A percentile compares a stretch with the other conserved stretches of the same genome.
Evolutionary conservation across 53 echinoderm and acorn worm genomes (phyloP).

Genomic region (Temnopleurus reevesii): DNA sequence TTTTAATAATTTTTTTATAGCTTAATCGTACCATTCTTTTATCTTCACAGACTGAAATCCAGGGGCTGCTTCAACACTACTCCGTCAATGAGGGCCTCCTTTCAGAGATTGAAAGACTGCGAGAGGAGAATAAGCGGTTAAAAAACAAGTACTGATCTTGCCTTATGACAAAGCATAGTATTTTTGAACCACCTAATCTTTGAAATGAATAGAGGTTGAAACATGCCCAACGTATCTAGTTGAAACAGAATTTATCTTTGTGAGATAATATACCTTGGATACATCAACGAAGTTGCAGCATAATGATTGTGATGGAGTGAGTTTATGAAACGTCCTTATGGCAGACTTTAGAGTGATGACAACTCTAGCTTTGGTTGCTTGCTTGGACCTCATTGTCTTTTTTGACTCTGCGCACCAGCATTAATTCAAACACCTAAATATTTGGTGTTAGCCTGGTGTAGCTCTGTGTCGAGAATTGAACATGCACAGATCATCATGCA

Average conservation of each 20-base stretch:
- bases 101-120: constrained; percentile 83
- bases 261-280: background rate
- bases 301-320: no score
- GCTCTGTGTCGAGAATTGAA: no score
- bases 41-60: constrained; percentile 84
- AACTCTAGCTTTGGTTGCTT: background rate
- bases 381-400: no score
- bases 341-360: no score
- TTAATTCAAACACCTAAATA: no score
- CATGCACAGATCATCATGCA: no score
- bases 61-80: constrained; percentile 75
- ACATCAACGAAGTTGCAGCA: background rate
- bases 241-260: background rate
- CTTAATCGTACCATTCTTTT: constrained; percentile 4
- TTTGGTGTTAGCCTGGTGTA: no score
- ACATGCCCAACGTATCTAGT: background rate
- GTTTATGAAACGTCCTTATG: no score
- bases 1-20: no score
- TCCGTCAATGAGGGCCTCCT: constrained; percentile 95
- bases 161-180: background rate
- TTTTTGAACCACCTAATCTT: background rate
- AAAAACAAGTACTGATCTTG: constrained; percentile 78
- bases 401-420: no score
- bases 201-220: no score
- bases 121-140: constrained; percentile 90